Evolutionary conservation across 2,888 invertebrate genomes (phyloP), one percentile per base, ranked within the genome.

Genomic region (Matsumyia berberina): DNA sequence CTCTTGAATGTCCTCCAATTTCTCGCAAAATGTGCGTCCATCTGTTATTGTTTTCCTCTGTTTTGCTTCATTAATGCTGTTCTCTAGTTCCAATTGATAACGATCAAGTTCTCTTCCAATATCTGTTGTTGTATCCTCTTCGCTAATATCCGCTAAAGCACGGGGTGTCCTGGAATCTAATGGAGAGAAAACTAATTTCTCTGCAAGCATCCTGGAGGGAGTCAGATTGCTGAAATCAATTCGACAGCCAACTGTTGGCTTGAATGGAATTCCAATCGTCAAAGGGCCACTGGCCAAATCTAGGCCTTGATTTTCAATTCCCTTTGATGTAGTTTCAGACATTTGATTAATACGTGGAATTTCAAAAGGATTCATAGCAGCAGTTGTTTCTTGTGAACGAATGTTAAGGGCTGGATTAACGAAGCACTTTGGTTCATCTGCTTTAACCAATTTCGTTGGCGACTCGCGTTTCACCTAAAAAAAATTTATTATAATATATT

Each of bases 61-160:
- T 86, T 91, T 92, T 0, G 91, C 92, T 74, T 92, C 92, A 67
- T 92, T 92, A 11, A 92, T 92, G 86, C 92, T 92, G 37, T 92
- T 92, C 80, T 92, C 92, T 37, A 92, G 80, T 86, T 92, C 92
- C 44, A 92, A 72, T 76, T 92, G 92, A 86, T 92, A 92, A 5
- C 89, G 89, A 86, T 92, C 92, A 17, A 92, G 79, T 66, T 92
- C 92, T 55, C 90, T 90, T 15, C 90, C 92, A 80, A 92, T 92
- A 72, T 92, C 91, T 87, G 91, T 88, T 9, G 88, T 89, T 29
- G 89, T 86, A 0, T 85, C 80, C 72, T 91, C 92, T 86, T 92
- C 92, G 33, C 89, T 90, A 3, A 91, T 89, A 6, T 90, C 89
- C 2, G 89, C 88, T 24, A 92, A 78, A 0, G 89, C 88, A 1